phyloP scores from a whole-genome alignment of 1,140 invertebrate genomes.

The Augochlora pura region DNA sequence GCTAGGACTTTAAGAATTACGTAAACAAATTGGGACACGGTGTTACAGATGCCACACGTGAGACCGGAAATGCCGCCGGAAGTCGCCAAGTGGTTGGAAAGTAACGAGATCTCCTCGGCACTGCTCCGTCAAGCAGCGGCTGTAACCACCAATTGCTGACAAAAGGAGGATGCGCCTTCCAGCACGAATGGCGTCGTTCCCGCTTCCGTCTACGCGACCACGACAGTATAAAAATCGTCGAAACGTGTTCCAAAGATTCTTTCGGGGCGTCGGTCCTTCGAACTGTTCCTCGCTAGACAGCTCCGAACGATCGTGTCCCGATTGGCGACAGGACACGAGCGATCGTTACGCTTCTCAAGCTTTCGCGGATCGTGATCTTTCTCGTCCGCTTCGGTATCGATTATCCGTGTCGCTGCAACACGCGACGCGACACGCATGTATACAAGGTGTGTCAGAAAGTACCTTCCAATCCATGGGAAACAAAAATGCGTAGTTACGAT shows the following conservation, averaged over 20 bases:
- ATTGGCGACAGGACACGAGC: background rate
- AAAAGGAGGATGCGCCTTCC: conserved; percentile 64
- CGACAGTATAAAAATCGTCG: conserved; percentile 56
- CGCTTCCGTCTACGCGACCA: conserved; percentile 65
- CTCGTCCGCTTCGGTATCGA: background rate
- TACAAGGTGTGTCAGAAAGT: background rate
- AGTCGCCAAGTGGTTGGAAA: conserved; percentile 84
- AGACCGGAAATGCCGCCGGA: conserved; percentile 84
- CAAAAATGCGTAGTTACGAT: background rate
- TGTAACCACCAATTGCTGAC: conserved; percentile 70
- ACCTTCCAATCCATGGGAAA: background rate
- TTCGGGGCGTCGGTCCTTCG: background rate
- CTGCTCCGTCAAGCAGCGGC: conserved; percentile 77
- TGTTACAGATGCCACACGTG: conserved; percentile 68
- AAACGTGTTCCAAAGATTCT: background rate
- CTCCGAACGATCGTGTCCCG: background rate
- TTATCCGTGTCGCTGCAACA: background rate
- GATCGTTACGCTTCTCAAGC: conserved; percentile 29
- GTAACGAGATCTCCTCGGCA: conserved; percentile 85
- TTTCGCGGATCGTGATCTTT: background rate
- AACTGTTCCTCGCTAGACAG: background rate
- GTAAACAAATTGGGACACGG: too few relatives aligned
- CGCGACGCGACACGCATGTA: background rate
- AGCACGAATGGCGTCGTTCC: conserved; percentile 53
- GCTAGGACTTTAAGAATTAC: too few relatives aligned